These are phyloP conservation scores for Nyctibius bracteatus DNA, from an alignment of 2,113 vertebrate species.

Conservation along the genomic window DNA sequence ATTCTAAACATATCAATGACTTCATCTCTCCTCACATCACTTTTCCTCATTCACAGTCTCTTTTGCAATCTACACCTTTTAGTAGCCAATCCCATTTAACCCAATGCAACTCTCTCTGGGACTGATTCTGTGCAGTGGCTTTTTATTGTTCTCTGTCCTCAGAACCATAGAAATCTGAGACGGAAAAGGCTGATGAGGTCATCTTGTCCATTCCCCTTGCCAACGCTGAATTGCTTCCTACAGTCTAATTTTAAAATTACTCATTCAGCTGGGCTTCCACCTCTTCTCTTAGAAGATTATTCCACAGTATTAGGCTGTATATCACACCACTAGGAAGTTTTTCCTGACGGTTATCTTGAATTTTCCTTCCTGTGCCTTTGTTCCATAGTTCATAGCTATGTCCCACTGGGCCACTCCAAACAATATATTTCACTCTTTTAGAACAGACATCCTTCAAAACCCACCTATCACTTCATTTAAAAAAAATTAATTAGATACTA, in stretches of 20 bases:
- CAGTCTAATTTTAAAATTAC: conserved; percentile 54
- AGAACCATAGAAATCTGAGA: conserved; percentile 49
- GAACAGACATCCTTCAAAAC: neutral
- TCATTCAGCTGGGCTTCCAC: conserved; percentile 21
- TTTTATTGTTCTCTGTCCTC: conserved; percentile 48
- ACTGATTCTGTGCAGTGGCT: neutral
- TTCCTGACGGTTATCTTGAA: conserved; percentile 23
- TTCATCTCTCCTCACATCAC: neutral
- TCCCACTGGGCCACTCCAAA: neutral
- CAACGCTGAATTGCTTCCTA: conserved; percentile 46
- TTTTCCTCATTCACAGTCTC: neutral
- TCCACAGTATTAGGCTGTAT: conserved; percentile 28
- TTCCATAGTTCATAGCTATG: neutral
- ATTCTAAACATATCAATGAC: neutral
- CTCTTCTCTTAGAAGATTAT: conserved; percentile 39
- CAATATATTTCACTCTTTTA: neutral
- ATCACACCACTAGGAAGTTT: conserved; percentile 24
- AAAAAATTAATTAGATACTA: neutral
- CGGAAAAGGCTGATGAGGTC: conserved; percentile 52
- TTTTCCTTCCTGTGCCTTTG: conserved; percentile 44
- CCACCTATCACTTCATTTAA: neutral
- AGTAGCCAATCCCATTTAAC: neutral
- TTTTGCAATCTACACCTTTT: neutral
- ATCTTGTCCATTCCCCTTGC: conserved; percentile 41
- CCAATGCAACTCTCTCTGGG: neutral